Evolutionary conservation across 2,113 vertebrate genomes (phyloP).

Genomic region (Psilopsiagon aurifrons): DNA sequence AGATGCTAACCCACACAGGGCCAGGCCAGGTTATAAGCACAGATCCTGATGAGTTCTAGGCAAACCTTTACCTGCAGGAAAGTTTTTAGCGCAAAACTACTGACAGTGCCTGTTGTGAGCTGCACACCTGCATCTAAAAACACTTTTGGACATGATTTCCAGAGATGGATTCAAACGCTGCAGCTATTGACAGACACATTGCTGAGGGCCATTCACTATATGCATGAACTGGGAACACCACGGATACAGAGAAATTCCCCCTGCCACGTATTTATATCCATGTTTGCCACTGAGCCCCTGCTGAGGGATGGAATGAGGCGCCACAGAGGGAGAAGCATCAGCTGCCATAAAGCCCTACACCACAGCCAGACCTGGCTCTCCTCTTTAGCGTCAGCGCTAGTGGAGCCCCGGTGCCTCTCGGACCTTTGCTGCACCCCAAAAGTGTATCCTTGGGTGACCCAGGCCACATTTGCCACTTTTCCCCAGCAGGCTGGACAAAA

Average conservation of each 20-base stretch:
- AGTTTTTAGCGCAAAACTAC: not conserved
- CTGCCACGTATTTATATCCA: rapidly evolving
- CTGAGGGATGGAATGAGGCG: not conserved
- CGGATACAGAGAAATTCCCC: not conserved
- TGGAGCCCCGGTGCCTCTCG: rapidly evolving
- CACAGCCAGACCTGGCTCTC: rapidly evolving
- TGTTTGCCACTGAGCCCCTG: not conserved
- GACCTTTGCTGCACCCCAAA: rapidly evolving
- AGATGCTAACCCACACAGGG: rapidly evolving
- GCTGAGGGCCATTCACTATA: not conserved
- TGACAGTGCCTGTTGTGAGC: not conserved
- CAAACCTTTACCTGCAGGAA: not conserved
- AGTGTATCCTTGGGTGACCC: not conserved
- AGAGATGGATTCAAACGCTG: not conserved
- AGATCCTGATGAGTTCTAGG: not conserved
- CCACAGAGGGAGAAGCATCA: not conserved
- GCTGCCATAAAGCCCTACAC: not conserved
- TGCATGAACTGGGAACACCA: rapidly evolving
- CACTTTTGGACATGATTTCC: not conserved
- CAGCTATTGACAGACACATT: not conserved
- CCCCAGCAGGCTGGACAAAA: not conserved
- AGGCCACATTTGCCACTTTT: not conserved
- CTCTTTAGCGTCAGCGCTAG: rapidly evolving
- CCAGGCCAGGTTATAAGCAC: not conserved
- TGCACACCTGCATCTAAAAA: not conserved